Percentiles rank a stretch among this genome's conserved stretches.
Evolutionary conservation across 2,113 vertebrate species (phyloP).

Genomic region (Coptodon rendalli): DNA sequence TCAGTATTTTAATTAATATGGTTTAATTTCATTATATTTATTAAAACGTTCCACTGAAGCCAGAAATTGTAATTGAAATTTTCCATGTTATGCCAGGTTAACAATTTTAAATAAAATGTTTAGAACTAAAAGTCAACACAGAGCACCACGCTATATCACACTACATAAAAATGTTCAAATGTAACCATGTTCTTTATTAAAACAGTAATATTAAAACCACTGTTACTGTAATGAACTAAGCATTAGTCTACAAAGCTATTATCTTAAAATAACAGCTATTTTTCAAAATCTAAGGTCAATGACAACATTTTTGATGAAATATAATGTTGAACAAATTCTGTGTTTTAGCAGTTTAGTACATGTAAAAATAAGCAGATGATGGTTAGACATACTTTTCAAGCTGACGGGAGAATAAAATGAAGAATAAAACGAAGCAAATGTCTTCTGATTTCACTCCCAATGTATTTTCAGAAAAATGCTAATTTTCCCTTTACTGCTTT

Average conservation of each 20-base stretch:
- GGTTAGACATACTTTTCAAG: background rate
- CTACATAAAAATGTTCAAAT: background rate
- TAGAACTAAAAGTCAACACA: background rate
- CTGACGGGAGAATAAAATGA: background rate
- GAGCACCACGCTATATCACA: background rate
- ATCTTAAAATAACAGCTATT: background rate
- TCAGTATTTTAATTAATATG: background rate
- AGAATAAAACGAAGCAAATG: background rate
- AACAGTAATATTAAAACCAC: background rate
- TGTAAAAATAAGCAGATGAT: background rate
- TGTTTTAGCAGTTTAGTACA: background rate
- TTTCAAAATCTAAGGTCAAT: background rate
- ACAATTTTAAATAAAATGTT: background rate
- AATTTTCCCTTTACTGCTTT: background rate
- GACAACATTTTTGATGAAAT: background rate
- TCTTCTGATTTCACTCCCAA: background rate
- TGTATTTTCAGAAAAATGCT: background rate
- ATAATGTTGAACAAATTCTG: background rate
- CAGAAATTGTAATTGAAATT: background rate
- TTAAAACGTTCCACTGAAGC: background rate
- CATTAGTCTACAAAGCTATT: background rate
- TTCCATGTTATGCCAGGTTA: background rate
- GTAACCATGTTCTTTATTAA: background rate
- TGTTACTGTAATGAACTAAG: background rate
- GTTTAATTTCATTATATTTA: background rate